These are phyloP conservation scores for Kudoa iwatai DNA, from an alignment of 30 jellyfish, hydroid and myxozoan genomes.

Conservation along the genomic window DNA sequence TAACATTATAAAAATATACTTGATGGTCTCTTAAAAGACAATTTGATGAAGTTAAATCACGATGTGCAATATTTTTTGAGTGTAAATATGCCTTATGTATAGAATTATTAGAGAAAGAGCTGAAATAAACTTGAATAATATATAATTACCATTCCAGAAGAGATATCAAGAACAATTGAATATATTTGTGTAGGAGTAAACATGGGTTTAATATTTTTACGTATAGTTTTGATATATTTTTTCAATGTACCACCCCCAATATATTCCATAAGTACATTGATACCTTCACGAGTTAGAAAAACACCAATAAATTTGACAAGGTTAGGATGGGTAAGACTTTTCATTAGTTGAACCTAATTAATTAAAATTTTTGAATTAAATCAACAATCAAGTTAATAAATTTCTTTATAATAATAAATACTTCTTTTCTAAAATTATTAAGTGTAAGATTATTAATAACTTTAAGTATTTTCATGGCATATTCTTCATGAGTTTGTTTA, in stretches of 20 bases:
- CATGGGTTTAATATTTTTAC: no score
- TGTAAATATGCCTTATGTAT: background rate
- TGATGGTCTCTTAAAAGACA: background rate
- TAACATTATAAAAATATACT: no score
- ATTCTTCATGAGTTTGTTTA: background rate
- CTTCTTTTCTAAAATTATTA: background rate
- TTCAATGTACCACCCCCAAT: background rate
- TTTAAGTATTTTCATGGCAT: background rate
- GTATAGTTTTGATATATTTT: background rate
- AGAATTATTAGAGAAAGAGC: no score
- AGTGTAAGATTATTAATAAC: background rate
- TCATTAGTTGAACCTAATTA: no score
- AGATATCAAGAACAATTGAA: background rate
- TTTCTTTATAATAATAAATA: background rate
- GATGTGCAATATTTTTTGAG: conserved; percentile 1
- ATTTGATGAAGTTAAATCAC: background rate
- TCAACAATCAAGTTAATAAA: background rate
- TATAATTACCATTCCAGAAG: background rate
- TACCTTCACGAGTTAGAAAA: background rate
- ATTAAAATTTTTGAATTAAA: no score
- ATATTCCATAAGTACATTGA: background rate
- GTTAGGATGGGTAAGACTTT: background rate
- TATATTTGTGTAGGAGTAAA: background rate
- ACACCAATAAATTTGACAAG: background rate
- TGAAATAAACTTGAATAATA: no score